phyloP scores from a whole-genome alignment of 2,797 vertebrate genomes.

The Meriones psammophilus region DNA sequence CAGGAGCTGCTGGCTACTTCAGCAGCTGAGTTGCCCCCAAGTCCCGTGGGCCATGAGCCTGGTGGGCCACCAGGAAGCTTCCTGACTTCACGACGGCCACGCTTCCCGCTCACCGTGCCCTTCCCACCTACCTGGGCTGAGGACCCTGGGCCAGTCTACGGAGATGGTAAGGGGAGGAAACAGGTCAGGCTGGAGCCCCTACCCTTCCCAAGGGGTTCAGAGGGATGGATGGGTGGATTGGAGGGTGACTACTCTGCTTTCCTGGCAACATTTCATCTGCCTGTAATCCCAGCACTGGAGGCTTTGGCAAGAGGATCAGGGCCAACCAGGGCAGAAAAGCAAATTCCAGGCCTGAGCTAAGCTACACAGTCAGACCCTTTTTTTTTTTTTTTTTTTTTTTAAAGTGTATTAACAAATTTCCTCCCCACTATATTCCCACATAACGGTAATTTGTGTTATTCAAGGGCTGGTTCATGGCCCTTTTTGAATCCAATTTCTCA shows the following conservation, averaged over 20 bases:
- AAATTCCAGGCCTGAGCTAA: background rate
- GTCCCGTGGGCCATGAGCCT: slow-evolving; percentile 86
- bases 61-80: slow-evolving; percentile 82
- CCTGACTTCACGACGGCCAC: slow-evolving; percentile 75
- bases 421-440: background rate
- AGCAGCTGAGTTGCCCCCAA: slow-evolving; percentile 92
- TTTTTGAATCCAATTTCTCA: slow-evolving; percentile 8
- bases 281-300: background rate
- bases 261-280: slow-evolving; percentile 7
- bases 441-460: slow-evolving; percentile 51
- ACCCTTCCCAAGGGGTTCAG: background rate
- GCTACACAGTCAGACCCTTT: background rate
- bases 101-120: slow-evolving; percentile 84
- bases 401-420: background rate
- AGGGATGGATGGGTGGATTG: background rate
- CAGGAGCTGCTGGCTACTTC: slow-evolving; percentile 96
- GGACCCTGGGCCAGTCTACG: slow-evolving; percentile 84
- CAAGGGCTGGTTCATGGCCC: background rate
- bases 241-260: slow-evolving; percentile 7
- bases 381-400: too few relatives aligned
- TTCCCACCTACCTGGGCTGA: slow-evolving; percentile 85
- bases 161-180: slow-evolving; percentile 87
- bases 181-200: background rate
- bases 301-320: background rate
- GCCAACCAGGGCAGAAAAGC: background rate